Percentiles rank a stretch among this genome's conserved stretches.
Conservation (phyloP, 2,113 vertebrate genomes). For the Bolborhynchus lineola region DNA sequence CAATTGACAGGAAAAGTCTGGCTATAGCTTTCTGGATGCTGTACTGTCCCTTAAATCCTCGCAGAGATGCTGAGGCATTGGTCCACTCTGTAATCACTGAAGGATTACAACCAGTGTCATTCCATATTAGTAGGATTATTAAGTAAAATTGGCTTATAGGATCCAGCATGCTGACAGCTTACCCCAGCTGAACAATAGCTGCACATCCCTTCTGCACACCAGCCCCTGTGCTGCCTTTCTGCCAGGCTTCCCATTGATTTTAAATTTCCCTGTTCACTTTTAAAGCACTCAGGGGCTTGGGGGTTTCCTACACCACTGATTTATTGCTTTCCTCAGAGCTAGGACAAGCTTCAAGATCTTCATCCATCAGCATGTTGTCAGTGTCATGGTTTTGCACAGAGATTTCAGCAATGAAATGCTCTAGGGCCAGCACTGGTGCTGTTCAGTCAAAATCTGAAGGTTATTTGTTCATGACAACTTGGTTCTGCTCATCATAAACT, state of each 20-base stretch:
- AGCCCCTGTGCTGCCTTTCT: not conserved
- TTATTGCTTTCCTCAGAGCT: constrained; percentile 24
- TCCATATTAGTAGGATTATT: constrained; percentile 26
- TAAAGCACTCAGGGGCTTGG: constrained; percentile 24
- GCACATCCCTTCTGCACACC: not conserved
- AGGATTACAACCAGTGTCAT: constrained; percentile 33
- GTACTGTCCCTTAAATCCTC: constrained; percentile 15
- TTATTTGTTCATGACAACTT: not conserved
- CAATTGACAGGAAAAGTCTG: not conserved
- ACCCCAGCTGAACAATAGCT: constrained; percentile 16
- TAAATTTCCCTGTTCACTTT: constrained; percentile 62
- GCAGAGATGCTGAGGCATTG: not conserved
- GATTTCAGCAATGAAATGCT: not conserved
- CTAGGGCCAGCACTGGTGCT: not conserved
- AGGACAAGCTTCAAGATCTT: constrained; percentile 27
- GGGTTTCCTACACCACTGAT: constrained; percentile 34
- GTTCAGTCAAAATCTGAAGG: not conserved
- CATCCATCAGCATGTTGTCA: constrained; percentile 32
- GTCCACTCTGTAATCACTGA: not conserved
- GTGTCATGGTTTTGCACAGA: not conserved
- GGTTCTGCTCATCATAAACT: not conserved
- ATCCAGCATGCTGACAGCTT: not conserved
- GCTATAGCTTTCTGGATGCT: not conserved
- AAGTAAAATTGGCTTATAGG: constrained; percentile 4
- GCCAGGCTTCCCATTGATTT: constrained; percentile 68